phyloP scores from a whole-genome alignment of 1,140 invertebrate species.

The Drosophila novamexicana region DNA sequence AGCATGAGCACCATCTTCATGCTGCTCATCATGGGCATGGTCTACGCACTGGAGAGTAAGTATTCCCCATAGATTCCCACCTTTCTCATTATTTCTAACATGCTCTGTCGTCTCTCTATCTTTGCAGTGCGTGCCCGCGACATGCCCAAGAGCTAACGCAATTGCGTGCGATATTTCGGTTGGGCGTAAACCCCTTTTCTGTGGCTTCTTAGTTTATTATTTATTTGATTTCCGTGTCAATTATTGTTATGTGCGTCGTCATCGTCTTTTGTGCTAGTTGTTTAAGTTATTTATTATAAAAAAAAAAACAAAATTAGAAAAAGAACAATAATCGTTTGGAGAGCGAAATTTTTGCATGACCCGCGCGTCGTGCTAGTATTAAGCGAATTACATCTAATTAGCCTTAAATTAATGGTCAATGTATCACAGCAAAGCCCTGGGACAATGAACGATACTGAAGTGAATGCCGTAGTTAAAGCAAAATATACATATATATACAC shows the following conservation, averaged over 20 bases:
- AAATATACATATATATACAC: slow-evolving; percentile 1
- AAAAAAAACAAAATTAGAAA: not conserved
- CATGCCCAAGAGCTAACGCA: slow-evolving; percentile 83
- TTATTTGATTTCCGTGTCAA: slow-evolving; percentile 64
- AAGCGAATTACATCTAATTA: slow-evolving; percentile 43
- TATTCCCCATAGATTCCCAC: slow-evolving; percentile 35
- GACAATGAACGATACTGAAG: slow-evolving; percentile 32
- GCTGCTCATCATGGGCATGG: slow-evolving; percentile 90
- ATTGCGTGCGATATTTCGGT: not conserved
- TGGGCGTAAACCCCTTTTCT: slow-evolving; percentile 12
- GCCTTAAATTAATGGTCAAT: slow-evolving; percentile 41
- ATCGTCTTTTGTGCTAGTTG: slow-evolving; percentile 59
- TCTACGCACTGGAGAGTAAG: slow-evolving; percentile 89
- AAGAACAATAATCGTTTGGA: slow-evolving; percentile 36
- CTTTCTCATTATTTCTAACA: not conserved
- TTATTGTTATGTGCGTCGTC: slow-evolving; percentile 61
- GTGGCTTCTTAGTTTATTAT: slow-evolving; percentile 75
- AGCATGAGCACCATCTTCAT: slow-evolving; percentile 92
- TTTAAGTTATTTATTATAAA: slow-evolving; percentile 75
- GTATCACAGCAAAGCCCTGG: slow-evolving; percentile 38
- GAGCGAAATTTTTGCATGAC: slow-evolving; percentile 44
- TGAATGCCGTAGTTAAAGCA: slow-evolving; percentile 17
- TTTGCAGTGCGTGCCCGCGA: slow-evolving; percentile 87
- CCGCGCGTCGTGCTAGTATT: slow-evolving; percentile 37
- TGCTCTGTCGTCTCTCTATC: not conserved